Percentiles rank a stretch among this genome's conserved stretches.
phyloP scores from a whole-genome alignment of 2,797 vertebrate genomes.

The Sylvia borin region DNA sequence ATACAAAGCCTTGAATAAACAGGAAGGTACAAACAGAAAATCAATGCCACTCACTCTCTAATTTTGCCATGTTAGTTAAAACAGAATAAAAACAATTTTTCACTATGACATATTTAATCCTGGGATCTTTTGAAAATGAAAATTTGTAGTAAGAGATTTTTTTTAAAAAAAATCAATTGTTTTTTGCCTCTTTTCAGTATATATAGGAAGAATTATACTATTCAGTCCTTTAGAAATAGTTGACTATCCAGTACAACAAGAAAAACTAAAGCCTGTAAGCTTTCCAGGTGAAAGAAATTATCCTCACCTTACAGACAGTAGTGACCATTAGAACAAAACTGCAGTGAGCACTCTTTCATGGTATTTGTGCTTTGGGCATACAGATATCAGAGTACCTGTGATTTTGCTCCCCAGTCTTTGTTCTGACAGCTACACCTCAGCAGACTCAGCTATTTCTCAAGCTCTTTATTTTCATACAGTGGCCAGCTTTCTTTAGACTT shows the following conservation, averaged over 20 bases:
- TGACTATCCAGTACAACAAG: background rate
- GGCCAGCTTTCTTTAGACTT: background rate
- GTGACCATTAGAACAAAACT: background rate
- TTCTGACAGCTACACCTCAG: background rate
- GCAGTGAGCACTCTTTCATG: background rate
- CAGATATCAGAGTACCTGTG: background rate
- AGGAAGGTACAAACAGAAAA: background rate
- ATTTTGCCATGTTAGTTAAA: background rate
- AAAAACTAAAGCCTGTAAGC: background rate
- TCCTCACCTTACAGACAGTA: background rate
- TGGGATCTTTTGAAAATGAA: background rate
- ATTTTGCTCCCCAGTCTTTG: background rate
- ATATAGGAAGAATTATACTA: background rate
- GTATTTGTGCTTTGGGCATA: background rate
- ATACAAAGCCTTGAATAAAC: background rate
- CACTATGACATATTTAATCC: background rate
- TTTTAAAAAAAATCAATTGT: background rate
- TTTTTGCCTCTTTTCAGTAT: background rate
- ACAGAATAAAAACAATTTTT: background rate
- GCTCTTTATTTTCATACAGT: background rate
- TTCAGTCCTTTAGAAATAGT: background rate
- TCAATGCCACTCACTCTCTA: background rate
- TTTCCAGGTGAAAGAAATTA: background rate
- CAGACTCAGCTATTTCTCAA: background rate
- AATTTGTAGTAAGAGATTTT: background rate